These are phyloP conservation scores for Xenops minutus DNA, from an alignment of 2,797 vertebrate species.

Conservation along the genomic window DNA sequence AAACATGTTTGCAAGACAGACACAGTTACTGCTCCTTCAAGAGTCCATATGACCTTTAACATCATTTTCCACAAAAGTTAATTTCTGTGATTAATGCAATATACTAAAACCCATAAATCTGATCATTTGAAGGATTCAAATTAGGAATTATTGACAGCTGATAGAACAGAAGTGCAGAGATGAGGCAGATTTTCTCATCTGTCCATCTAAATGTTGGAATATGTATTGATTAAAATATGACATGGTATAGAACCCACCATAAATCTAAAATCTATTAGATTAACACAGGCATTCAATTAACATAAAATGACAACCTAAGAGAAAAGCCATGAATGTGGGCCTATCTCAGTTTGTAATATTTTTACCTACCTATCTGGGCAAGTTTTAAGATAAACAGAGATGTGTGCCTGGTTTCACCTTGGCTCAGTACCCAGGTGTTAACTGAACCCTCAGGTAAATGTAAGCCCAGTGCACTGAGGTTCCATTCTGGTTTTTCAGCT, in stretches of 20 bases:
- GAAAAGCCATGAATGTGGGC: slow-evolving; percentile 54
- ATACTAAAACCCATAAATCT: slow-evolving; percentile 71
- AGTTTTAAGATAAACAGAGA: background rate
- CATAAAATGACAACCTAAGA: slow-evolving; percentile 76
- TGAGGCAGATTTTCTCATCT: slow-evolving; percentile 73
- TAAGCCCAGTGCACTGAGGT: background rate
- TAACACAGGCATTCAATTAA: slow-evolving; percentile 81
- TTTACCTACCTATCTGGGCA: slow-evolving; percentile 22
- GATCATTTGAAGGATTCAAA: slow-evolving; percentile 73
- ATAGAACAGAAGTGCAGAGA: slow-evolving; percentile 73
- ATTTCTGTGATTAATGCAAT: slow-evolving; percentile 80
- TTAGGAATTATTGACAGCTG: slow-evolving; percentile 80
- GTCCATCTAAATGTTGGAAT: slow-evolving; percentile 75
- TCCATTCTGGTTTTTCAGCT: background rate
- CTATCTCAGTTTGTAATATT: slow-evolving; percentile 40
- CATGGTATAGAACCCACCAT: slow-evolving; percentile 68
- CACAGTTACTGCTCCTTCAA: slow-evolving; percentile 58
- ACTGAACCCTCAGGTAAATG: background rate
- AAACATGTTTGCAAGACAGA: slow-evolving; percentile 45
- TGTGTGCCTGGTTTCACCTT: background rate
- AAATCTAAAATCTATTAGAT: slow-evolving; percentile 83
- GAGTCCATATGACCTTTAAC: slow-evolving; percentile 74
- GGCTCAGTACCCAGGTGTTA: background rate
- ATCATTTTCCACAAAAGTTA: slow-evolving; percentile 76
- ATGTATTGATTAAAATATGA: slow-evolving; percentile 81